Base-by-base conservation (phyloP, 1,140 invertebrate species). In the Diabrotica virgifera region DNA sequence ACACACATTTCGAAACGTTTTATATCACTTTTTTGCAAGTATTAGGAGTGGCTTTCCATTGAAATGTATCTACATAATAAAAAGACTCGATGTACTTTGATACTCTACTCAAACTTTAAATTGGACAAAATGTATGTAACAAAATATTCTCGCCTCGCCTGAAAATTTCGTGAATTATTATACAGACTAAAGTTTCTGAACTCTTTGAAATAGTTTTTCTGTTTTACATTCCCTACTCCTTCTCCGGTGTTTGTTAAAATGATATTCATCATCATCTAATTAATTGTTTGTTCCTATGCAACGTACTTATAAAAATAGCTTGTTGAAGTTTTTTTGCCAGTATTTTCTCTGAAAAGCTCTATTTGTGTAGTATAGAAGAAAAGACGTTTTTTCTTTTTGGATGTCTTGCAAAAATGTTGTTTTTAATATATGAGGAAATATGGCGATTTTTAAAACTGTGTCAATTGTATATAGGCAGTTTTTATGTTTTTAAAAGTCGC, bases 271-370 rank as follows among this genome's bases (percentile, higher is more conserved):
- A 46, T 46, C 24, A 63, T 13, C 63, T 53, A 40, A 53, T 59
- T 53, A 40, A 53, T 59, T 52, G 40, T 54, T 67, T 63, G 62
- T 64, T 68, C 66, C 63, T 64, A 62, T 56, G 65, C 64, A 65
- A 70, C 69, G 69, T 70, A 70, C 69, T 70, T 70, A 70, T 70
- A 67, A 54, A 46, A 62, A 38, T 62, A 67, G 66, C 69, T 70
- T 64, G 6, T 62, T 50, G 36, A 53, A 61, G 61, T 59, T 67
- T 59, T 67, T 68, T 70, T 67, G 69, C 69, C 69, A 70, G 69
- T 70, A 70, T 67, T 70, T 70, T 65, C 56, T 63, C 62, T 69
- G 56, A 65, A 59, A 46, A 56, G 64, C 62, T 63, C 62, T 58
- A 52, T 64, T 64, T 64, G 60, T 62, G 60, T 62, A 62, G 60